Conservation (phyloP, 1,140 invertebrate species). For the Panagrolaimus sp. region DNA sequence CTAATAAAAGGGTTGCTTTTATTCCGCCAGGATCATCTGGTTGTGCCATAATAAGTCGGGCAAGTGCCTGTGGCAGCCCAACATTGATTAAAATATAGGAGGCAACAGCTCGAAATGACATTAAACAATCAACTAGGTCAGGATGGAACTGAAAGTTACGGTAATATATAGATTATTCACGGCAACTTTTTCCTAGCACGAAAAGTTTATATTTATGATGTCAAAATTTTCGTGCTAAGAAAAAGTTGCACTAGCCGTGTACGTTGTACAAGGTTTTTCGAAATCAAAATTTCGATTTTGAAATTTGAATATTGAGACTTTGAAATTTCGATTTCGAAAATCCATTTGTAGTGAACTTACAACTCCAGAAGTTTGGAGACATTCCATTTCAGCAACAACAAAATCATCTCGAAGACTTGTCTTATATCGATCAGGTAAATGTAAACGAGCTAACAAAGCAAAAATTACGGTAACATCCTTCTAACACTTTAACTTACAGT, state of each 20-base stretch:
- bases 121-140: slow-evolving; percentile 27
- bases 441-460: slow-evolving; percentile 31
- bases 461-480: neutral
- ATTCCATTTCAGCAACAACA: slow-evolving; percentile 34
- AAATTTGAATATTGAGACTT: neutral
- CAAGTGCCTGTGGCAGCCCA: slow-evolving; percentile 25
- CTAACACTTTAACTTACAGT: slow-evolving; percentile 26
- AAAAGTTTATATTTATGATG: no score
- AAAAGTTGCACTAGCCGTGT: no score
- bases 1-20: slow-evolving; percentile 30
- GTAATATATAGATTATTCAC: neutral
- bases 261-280: no score
- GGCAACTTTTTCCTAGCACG: no score
- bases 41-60: slow-evolving; percentile 26
- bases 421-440: slow-evolving; percentile 31
- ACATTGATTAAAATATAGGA: slow-evolving; percentile 25
- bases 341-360: slow-evolving; percentile 14
- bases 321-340: neutral
- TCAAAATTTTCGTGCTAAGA: no score
- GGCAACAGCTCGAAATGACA: slow-evolving; percentile 36
- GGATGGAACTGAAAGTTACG: slow-evolving; percentile 19
- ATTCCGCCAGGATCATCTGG: slow-evolving; percentile 25
- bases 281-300: no score
- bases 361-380: slow-evolving; percentile 13
- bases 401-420: slow-evolving; percentile 37